Evolutionary conservation across 2,797 vertebrate species (phyloP), one percentile per base, ranked within the genome.

Genomic region (Meda fulgida): DNA sequence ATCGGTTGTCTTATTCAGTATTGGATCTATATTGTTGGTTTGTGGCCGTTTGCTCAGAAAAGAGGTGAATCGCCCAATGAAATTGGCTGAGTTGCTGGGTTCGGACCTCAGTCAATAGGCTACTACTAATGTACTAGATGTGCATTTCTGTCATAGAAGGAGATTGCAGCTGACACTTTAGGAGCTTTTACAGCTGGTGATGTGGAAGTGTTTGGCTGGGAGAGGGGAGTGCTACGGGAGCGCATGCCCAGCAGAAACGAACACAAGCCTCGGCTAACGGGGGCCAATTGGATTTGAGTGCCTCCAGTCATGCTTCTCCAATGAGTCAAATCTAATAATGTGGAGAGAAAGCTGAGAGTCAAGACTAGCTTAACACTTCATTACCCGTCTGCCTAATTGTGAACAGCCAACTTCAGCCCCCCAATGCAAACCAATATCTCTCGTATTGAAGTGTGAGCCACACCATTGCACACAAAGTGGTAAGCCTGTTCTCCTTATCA

Each of bases 251-350:
- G 76, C 60, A 51, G 72, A 85, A 81, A 69, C 34, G 40, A 75
- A 69, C 31, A 38, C 40, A 53, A 36, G 43, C 36, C 19, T 26
- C 26, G n/a, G 58, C 70, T 78, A 76, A 76, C 66, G 43, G 31
- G 55, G 78, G 63, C 85, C 81, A 86, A 86, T 88, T 89, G 69
- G 89, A 67, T 89, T 83, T 80, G 73, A 85, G 73, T 71, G 83
- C 38, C 76, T 88, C 81, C 66, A 81, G 87, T 91, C 88, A 88
- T 88, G 87, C 86, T 81, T 89, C 85, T 89, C 75, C 87, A 90
- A 78, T 89, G 83, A 90, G 70, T 85, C 81, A 80, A 87, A 89
- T 87, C 69, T 88, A 89, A 87, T 90, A 80, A 90, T 73, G 55
- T 19, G 55, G 65, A 55, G 34, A 79, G 63, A 78, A 72, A 36